Conservation (phyloP, 2,888 invertebrate species). For the Pseudanteris insignis region DNA sequence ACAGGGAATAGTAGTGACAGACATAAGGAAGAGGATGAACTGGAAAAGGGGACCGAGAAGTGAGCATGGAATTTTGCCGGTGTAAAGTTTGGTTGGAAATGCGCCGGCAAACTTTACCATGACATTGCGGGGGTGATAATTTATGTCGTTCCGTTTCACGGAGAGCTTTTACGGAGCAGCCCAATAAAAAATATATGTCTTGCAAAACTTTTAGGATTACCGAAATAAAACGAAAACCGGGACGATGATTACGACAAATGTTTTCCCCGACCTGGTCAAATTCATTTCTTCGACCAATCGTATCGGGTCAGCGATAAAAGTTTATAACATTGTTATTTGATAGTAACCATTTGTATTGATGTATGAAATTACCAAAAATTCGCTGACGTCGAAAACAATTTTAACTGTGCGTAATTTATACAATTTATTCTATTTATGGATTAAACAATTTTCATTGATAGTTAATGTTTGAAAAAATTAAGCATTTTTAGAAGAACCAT, state of each 20-base stretch:
- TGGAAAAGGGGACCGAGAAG: constrained; percentile 29
- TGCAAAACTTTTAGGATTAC: constrained; percentile 35
- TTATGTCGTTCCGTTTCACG: constrained; percentile 44
- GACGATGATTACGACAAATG: constrained; percentile 29
- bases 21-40: constrained; percentile 6
- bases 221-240: constrained; percentile 25
- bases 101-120: constrained; percentile 37
- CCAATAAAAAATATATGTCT: constrained; percentile 37
- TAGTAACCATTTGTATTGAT: no score
- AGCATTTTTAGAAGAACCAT: no score
- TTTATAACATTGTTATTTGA: no score
- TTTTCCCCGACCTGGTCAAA: constrained; percentile 20
- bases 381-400: no score
- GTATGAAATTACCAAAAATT: no score
- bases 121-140: constrained; percentile 42
- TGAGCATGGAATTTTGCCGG: constrained; percentile 22
- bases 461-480: no score
- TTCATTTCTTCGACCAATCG: constrained; percentile 14
- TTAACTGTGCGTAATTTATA: no score
- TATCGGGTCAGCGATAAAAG: background rate
- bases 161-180: constrained; percentile 33
- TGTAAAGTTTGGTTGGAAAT: constrained; percentile 42
- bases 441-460: no score
- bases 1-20: constrained; percentile 17
- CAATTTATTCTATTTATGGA: no score